These are phyloP conservation scores for Etheostoma cragini DNA, from an alignment of 2,113 vertebrate species.

Conservation along the genomic window DNA sequence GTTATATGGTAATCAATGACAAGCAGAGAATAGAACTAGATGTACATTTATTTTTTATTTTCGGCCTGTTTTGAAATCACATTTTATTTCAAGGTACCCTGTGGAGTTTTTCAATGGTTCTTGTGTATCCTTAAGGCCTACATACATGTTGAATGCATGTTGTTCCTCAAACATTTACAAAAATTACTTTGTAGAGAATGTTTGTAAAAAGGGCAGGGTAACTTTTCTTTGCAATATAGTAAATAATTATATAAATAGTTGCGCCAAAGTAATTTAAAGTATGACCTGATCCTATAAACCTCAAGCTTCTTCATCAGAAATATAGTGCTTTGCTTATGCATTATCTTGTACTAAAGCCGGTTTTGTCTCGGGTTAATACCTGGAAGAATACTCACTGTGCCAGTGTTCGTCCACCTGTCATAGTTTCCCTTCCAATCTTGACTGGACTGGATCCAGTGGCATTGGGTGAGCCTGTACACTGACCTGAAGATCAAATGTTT, in stretches of 20 bases:
- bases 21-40: neutral
- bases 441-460: constrained; percentile 11
- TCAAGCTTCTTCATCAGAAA: neutral
- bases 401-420: constrained; percentile 11
- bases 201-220: neutral
- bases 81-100: too few species aligned
- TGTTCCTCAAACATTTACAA: neutral
- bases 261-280: neutral
- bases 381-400: neutral
- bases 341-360: neutral
- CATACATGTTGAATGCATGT: neutral
- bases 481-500: neutral
- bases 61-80: too few species aligned
- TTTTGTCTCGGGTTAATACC: neutral
- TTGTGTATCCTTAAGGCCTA: neutral
- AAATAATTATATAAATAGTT: neutral
- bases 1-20: neutral
- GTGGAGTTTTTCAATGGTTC: neutral
- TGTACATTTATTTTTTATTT: neutral
- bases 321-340: neutral
- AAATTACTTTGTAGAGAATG: neutral
- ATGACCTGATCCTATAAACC: neutral
- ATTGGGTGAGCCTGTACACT: neutral
- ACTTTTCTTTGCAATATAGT: too few species aligned
- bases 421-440: neutral